Evolutionary conservation across 2,113 vertebrate species (phyloP), one percentile per base, ranked within the genome.

Genomic region (Rousettus leschenaultii): DNA sequence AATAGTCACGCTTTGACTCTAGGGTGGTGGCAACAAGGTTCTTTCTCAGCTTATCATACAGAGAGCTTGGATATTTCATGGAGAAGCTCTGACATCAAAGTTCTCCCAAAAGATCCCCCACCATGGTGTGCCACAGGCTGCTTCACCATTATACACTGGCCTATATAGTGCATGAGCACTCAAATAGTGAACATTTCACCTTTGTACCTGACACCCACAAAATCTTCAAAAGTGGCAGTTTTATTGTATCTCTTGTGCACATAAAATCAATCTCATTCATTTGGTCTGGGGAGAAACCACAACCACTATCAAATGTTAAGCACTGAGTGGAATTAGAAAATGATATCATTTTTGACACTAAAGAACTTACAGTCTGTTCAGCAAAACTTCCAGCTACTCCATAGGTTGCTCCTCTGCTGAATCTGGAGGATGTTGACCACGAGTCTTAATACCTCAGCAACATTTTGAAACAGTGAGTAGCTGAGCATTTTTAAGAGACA

Each of bases 41-140:
- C 96, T 98, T 99, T 98, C 98, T 99, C 95, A 99, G 98, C 99
- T 99, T 99, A 93, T 99, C 99, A 97, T 99, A 99, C 86, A 99
- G 98, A 19, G 99, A 99, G 96, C 99, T 99, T 35, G 99, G 98
- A 93, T 99, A 98, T 98, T 99, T 99, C 15, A 99, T 98, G 33
- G 99, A 99, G 97, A 99, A 99, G 92, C 98, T 99, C 68, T 99
- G 98, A 95, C 98, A 98, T 65, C 98, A 99, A 97, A 99, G 98
- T 94, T 99, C 98, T 65, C 99, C 99, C 79, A 99, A 97, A 57
- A 98, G 98, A 73, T 99, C 98, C 87, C 98, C 98, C 98, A 94
- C 98, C 98, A 45, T 18, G 19, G 35, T 99, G 98, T 9, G 99
- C 98, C 19, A 99, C 98, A 96, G 99, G 99, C 61, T 99, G 98